Evolutionary conservation across 2,113 vertebrate species (phyloP), one percentile per base, ranked within the genome.

Genomic region (Pholis gunnellus): DNA sequence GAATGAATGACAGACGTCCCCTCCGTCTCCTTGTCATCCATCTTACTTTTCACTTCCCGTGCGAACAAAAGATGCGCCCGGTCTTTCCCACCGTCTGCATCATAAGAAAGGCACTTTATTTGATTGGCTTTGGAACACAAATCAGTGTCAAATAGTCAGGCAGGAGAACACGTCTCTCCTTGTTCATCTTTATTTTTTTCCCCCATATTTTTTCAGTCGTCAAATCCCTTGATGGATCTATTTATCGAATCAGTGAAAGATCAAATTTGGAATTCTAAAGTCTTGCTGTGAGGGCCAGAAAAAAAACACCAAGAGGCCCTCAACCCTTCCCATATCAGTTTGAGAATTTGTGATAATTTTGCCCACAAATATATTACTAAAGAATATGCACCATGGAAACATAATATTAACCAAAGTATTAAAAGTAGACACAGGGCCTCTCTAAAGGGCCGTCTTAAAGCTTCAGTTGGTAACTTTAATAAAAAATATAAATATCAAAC

Each of bases 1-100:
- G 20, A 76, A 38, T 78, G 88, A 85, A 75, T 81, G 87, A 87
- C 84, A 86, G 88, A 88, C 34, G 13, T 77, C 75, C 63, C 75
- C 81, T 78, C 68, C 29, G 61, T 91, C 81, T 89, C 73, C 69
- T 59, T 59, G 85, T 85, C 86, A 89, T 88, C 72, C 83, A 48
- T 87, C 84, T 91, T 81, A 69, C 64, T 82, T 80, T 81, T 60
- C 76, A 52, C 57, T 40, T 83, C 81, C 83, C 63, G 72, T 81
- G 56, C 6, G 63, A 91, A 88, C 85, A 91, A 87, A 75, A 81
- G 81, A 81, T 48, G 11, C 63, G 11, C 69, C 31, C 59, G 2
- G 11, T 54, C 27, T 52, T 44, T 78, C 38, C 29, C 22, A 11
- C 56, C 27, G 18, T 48, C 79, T 61, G 80, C 66, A 72, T 81